Evolutionary conservation across 2,888 invertebrate species (phyloP).

Genomic region (Tipula unca): DNA sequence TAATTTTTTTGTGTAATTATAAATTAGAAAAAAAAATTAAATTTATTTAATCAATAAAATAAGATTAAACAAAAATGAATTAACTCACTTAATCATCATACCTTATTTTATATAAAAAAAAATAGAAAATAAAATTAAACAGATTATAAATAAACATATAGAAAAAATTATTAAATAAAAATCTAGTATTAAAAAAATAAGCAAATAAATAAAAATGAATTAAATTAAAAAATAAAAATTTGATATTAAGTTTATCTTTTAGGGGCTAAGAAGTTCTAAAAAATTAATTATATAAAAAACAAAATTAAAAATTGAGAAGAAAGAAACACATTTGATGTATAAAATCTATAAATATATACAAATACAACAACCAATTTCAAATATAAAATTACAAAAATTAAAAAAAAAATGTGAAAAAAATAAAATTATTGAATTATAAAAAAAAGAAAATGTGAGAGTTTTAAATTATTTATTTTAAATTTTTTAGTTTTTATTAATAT

Average conservation of each 20-base stretch:
- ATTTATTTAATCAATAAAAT: background rate
- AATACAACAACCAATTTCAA: background rate
- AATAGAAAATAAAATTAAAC: constrained; percentile 8
- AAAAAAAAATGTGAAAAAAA: constrained; percentile 9
- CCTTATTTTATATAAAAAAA: background rate
- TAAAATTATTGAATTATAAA: constrained; percentile 17
- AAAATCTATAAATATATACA: constrained; percentile 9
- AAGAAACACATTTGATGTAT: constrained; percentile 10
- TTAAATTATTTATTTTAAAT: constrained; percentile 2
- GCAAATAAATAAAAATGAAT: constrained; percentile 16
- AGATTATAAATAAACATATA: constrained; percentile 9
- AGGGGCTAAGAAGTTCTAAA: constrained; percentile 17
- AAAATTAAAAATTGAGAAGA: background rate
- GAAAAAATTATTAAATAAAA: constrained; percentile 4
- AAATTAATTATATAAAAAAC: constrained; percentile 15
- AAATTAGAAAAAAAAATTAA: constrained; percentile 10
- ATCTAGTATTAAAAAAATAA: constrained; percentile 9
- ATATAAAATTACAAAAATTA: background rate
- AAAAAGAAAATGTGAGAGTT: background rate
- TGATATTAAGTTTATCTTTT: constrained; percentile 14
- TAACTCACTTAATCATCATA: background rate
- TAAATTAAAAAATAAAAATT: background rate
- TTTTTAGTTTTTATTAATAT: background rate
- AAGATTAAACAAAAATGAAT: background rate
- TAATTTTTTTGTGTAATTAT: constrained; percentile 17